These are phyloP conservation scores for Galago senegalensis DNA, from an alignment of 2,797 vertebrate species.

Conservation along the genomic window DNA sequence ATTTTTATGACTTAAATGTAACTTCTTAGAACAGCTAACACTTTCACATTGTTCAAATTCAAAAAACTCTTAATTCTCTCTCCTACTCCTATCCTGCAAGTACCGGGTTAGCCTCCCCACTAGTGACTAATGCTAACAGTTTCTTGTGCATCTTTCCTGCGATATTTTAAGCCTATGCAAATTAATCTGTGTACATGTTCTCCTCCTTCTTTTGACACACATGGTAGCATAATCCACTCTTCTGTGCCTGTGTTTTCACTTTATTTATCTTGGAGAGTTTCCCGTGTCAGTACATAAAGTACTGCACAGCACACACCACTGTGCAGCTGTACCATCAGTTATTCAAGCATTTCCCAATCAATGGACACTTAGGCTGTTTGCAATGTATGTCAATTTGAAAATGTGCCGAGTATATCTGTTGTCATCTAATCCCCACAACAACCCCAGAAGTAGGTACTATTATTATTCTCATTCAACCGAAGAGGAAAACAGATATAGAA, in stretches of 20 bases:
- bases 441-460: not conserved
- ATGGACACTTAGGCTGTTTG: not conserved
- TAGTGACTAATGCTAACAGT: not conserved
- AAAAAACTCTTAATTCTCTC: conserved; percentile 13
- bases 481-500: not conserved
- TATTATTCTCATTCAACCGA: not conserved
- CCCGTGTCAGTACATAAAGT: not conserved
- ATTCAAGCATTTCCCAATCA: not conserved
- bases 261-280: not conserved
- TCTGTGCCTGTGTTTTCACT: not conserved
- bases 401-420: not conserved
- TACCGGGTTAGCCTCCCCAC: not conserved
- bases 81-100: not conserved
- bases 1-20: not conserved
- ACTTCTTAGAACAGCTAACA: conserved; percentile 23
- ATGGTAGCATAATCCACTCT: not conserved
- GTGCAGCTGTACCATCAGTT: not conserved
- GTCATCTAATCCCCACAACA: not conserved
- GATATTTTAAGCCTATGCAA: not conserved
- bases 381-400: not conserved
- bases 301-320: not conserved
- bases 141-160: not conserved
- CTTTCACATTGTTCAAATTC: conserved; percentile 23
- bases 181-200: not conserved
- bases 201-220: not conserved